Evolutionary conservation across 2,113 vertebrate genomes (phyloP).

Genomic region (Atractosteus spatula): DNA sequence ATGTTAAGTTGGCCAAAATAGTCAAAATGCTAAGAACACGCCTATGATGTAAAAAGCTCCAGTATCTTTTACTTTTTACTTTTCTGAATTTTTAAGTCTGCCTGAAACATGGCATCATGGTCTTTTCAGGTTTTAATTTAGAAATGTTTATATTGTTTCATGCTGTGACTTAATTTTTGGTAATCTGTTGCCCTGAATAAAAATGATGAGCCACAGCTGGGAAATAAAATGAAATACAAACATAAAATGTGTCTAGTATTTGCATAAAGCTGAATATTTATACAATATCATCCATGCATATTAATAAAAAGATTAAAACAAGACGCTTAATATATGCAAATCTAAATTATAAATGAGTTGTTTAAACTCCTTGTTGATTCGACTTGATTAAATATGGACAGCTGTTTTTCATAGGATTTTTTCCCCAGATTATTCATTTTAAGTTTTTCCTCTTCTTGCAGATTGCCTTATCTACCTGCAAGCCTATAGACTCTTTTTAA

Average conservation of each 20-base stretch:
- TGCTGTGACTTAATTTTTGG: constrained; percentile 65
- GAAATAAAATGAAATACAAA: constrained; percentile 72
- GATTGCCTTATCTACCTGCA: neutral
- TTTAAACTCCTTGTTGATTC: constrained; percentile 76
- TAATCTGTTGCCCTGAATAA: constrained; percentile 66
- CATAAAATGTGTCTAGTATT: constrained; percentile 65
- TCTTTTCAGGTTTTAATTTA: constrained; percentile 60
- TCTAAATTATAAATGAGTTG: constrained; percentile 80
- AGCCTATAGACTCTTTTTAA: neutral
- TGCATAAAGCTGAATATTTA: constrained; percentile 78
- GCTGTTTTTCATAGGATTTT: constrained; percentile 54
- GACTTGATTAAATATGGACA: constrained; percentile 78
- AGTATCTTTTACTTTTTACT: neutral
- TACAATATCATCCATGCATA: constrained; percentile 71
- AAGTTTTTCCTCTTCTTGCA: constrained; percentile 18
- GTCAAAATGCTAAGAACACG: no score
- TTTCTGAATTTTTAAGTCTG: constrained; percentile 59
- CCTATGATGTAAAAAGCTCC: no score
- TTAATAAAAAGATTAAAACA: constrained; percentile 78
- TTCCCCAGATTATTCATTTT: constrained; percentile 21
- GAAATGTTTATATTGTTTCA: constrained; percentile 63
- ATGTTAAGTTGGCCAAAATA: no score
- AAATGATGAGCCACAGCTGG: constrained; percentile 65
- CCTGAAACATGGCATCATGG: constrained; percentile 45
- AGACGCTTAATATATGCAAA: constrained; percentile 73